Conservation (phyloP, 2,888 invertebrate species). For the Chloroclysta siterata region DNA sequence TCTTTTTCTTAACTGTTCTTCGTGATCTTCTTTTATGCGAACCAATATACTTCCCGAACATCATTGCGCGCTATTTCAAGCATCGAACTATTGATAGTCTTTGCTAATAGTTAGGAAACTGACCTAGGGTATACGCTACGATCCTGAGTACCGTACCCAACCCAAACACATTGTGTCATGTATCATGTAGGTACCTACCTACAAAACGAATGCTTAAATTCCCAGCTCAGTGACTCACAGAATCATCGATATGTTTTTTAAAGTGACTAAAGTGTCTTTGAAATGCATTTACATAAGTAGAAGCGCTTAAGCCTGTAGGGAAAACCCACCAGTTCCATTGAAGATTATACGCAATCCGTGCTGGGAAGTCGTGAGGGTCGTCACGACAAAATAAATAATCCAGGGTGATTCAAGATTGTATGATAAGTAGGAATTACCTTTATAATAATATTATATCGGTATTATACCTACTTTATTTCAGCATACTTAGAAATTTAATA, state of each 20-base stretch:
- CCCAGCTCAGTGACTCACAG: not conserved
- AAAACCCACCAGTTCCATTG: conserved; percentile 22
- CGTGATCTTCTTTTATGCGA: no score
- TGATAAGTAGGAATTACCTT: not conserved
- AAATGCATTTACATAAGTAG: conserved; percentile 6
- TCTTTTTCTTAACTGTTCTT: no score
- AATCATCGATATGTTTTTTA: not conserved
- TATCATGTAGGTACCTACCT: not conserved
- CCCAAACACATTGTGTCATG: no score
- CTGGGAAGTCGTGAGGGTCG: conserved; percentile 4
- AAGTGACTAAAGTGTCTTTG: not conserved
- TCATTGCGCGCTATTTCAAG: no score
- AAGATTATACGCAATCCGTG: conserved; percentile 10
- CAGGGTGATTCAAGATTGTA: conserved; percentile 9
- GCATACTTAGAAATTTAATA: no score
- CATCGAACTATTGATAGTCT: no score
- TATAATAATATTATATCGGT: no score
- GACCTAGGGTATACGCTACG: no score
- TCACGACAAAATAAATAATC: conserved; percentile 8
- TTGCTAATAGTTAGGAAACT: no score
- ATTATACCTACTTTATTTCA: no score
- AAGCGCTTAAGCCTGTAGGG: not conserved
- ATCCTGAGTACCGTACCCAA: no score
- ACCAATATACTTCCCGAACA: no score
- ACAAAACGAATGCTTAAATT: not conserved